Conservation (phyloP, 2,797 vertebrate genomes). For the Coilia nasus region DNA sequence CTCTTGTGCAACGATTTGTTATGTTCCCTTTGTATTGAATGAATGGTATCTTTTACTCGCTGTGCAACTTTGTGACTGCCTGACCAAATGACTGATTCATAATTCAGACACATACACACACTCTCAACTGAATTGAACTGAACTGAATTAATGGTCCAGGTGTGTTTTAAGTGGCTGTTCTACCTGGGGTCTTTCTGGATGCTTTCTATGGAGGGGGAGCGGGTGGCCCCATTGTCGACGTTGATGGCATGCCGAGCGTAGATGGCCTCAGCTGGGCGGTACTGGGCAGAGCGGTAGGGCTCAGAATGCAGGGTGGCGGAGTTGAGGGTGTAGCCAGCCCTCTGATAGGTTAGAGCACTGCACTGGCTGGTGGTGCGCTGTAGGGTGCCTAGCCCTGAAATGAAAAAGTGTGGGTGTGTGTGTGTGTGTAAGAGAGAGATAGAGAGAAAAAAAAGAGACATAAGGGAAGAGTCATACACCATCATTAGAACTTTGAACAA, state of each 20-base stretch:
- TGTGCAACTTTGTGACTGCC: no score
- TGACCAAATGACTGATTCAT: no score
- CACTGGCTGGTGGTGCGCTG: conserved; percentile 91
- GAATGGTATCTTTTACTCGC: no score
- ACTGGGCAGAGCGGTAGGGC: conserved; percentile 81
- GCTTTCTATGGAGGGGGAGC: conserved; percentile 94
- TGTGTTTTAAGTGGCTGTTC: not conserved
- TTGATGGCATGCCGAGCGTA: conserved; percentile 78
- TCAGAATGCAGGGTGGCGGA: conserved; percentile 84
- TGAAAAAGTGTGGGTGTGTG: not conserved
- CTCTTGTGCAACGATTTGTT: not conserved
- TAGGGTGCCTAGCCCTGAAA: conserved; percentile 86
- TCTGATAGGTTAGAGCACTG: conserved; percentile 92
- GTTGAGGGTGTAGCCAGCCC: conserved; percentile 87
- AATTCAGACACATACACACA: not conserved
- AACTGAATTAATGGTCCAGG: not conserved
- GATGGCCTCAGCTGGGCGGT: conserved; percentile 77
- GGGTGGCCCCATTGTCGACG: conserved; percentile 83
- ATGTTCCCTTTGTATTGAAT: no score
- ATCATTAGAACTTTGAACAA: not conserved
- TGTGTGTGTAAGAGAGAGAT: not conserved
- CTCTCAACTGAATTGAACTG: no score
- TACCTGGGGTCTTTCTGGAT: conserved; percentile 97
- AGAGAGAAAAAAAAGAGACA: not conserved
- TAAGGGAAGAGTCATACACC: not conserved